These are phyloP conservation scores for Theodoxus fluviatilis DNA, from an alignment of 2,888 invertebrate genomes.

Conservation along the genomic window DNA sequence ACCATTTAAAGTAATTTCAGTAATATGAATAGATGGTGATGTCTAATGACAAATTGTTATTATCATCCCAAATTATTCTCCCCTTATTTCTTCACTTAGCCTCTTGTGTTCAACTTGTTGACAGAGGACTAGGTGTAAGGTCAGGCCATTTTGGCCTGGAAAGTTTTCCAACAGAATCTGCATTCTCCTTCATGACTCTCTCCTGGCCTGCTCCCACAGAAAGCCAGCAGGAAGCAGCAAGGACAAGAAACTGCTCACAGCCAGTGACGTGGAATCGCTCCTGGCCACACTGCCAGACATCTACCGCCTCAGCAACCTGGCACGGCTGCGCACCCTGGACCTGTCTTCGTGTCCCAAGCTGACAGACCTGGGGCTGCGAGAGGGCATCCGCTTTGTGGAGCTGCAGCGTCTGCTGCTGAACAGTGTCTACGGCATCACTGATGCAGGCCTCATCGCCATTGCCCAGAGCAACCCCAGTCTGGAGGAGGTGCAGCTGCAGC, in stretches of 20 bases:
- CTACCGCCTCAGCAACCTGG: constrained; percentile 45
- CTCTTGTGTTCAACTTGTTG: too few relatives aligned
- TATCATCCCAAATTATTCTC: too few relatives aligned
- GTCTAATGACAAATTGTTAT: too few relatives aligned
- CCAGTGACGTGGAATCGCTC: constrained; percentile 28
- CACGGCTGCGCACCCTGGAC: constrained; percentile 71
- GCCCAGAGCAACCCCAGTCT: constrained; percentile 76
- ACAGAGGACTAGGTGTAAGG: too few relatives aligned
- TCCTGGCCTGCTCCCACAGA: too few relatives aligned
- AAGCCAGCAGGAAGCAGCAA: constrained; percentile 41
- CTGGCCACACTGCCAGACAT: too few relatives aligned
- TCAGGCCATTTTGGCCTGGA: too few relatives aligned
- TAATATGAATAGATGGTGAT: too few relatives aligned
- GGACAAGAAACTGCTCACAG: constrained; percentile 31
- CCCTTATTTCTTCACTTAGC: too few relatives aligned
- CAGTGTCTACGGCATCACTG: constrained; percentile 75
- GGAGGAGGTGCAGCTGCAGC: constrained; percentile 74
- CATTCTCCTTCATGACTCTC: too few relatives aligned
- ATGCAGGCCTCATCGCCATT: constrained; percentile 73
- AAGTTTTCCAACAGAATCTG: too few relatives aligned
- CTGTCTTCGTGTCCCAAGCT: constrained; percentile 76
- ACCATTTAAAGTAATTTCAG: too few relatives aligned
- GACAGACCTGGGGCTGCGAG: constrained; percentile 76
- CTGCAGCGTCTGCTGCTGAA: constrained; percentile 73
- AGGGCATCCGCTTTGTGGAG: constrained; percentile 75